Evolutionary conservation across 53 echinoderm and acorn worm genomes (phyloP).

Genomic region (Astropecten irregularis): DNA sequence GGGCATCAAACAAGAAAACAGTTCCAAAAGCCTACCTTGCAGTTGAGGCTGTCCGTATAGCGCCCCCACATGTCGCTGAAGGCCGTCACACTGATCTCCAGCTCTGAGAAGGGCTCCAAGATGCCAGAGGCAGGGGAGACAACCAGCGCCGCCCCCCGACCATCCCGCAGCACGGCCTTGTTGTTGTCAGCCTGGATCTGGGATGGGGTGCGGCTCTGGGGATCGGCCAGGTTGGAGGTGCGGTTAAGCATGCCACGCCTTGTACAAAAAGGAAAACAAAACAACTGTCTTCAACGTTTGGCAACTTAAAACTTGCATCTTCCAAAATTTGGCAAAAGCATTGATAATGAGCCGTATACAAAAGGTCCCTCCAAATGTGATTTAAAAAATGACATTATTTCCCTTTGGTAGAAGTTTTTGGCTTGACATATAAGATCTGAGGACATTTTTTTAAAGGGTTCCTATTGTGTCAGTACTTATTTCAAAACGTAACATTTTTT

Average conservation of each 20-base stretch:
- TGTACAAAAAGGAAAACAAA: background rate
- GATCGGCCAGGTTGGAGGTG: slow-evolving; percentile 94
- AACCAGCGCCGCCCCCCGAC: slow-evolving; percentile 82
- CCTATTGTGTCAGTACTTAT: too few species aligned
- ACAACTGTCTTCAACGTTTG: too few species aligned
- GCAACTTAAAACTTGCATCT: too few species aligned
- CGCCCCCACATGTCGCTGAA: slow-evolving; percentile 97
- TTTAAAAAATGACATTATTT: too few species aligned
- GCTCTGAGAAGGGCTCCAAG: slow-evolving; percentile 77
- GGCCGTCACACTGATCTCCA: slow-evolving; percentile 76
- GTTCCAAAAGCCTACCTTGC: slow-evolving; percentile 74
- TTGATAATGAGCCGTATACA: too few species aligned
- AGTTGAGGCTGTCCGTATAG: slow-evolving; percentile 82
- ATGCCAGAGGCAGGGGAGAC: slow-evolving; percentile 82
- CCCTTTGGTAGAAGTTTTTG: too few species aligned
- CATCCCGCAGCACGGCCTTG: slow-evolving; percentile 85
- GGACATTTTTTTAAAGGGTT: too few species aligned
- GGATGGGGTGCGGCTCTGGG: slow-evolving; percentile 78
- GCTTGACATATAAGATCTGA: too few species aligned
- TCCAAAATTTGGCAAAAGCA: too few species aligned
- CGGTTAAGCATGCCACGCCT: slow-evolving; percentile 80
- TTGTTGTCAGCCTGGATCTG: slow-evolving; percentile 79
- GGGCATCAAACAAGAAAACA: too few species aligned
- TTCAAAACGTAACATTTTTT: too few species aligned
- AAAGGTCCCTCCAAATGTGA: too few species aligned